Evolutionary conservation across 1,140 invertebrate species (phyloP), one percentile per base, ranked within the genome.

Genomic region (Muscidifurax raptorellus): DNA sequence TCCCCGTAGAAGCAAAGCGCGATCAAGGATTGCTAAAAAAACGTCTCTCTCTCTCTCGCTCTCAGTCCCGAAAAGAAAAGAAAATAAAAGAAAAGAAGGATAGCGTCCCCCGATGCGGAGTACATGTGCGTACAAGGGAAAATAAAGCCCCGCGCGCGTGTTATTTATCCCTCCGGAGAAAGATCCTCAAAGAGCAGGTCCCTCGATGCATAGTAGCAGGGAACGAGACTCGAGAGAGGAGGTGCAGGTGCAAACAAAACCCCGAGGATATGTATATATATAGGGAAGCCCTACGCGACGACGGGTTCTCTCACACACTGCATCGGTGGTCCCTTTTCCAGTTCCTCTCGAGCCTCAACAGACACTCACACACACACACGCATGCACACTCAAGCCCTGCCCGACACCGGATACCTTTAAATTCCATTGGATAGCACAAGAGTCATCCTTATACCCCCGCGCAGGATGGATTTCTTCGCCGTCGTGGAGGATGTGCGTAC

Each of bases 201-300:
- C 9, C 66, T 69, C 64, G 25, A 9, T 76, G 74, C 28, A n/a
- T 5, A 10, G 27, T 22, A 15, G 69, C 2, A 32, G n/a, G n/a
- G 75, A 44, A 6, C 25, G 75, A n/a, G n/a, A n/a, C n/a, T n/a
- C n/a, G n/a, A 25, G 28, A 27, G 76, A 15, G 4, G 12, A 30
- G 9, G 30, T 40, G 66, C 80, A 85, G 84, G 84, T 85, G 84
- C 79, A 85, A 85, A 85, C 84, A 85, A 85, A 85, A 82, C 72
- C 84, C 66, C 25, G 25, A 13, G 40, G 64, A n/a, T n/a, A n/a
- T n/a, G n/a, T n/a, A n/a, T n/a, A n/a, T n/a, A n/a, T n/a, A n/a
- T n/a, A 83, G 67, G 40, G 75, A 85, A 85, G 84, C 78, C 71
- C 72, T 22, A 27, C 66, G 76, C 25, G n/a, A 52, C 47, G 47